Evolutionary conservation across 1,140 invertebrate genomes (phyloP).

Genomic region (Pristionchus pacificus): DNA sequence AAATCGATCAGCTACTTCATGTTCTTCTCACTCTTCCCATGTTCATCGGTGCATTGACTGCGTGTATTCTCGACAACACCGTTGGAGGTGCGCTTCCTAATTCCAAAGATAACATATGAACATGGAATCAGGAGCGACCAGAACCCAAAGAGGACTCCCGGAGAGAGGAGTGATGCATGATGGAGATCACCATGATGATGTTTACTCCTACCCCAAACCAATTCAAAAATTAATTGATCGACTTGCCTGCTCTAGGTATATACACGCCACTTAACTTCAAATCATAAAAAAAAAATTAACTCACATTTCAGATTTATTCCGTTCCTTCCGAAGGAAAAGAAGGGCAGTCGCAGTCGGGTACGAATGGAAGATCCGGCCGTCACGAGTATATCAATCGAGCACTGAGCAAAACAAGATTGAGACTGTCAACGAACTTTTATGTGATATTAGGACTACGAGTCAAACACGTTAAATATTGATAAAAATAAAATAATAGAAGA

Average conservation of each 20-base stretch:
- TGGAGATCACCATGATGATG: constrained; percentile 36
- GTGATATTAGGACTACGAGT: too few species aligned
- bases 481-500: too few species aligned
- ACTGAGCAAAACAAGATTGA: too few species aligned
- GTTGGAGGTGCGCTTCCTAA: constrained; percentile 51
- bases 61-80: constrained; percentile 60
- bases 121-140: constrained; percentile 44
- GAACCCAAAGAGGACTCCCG: constrained; percentile 47
- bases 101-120: constrained; percentile 5
- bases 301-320: constrained; percentile 36
- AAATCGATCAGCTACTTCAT: constrained; percentile 32
- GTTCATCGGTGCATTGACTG: constrained; percentile 58
- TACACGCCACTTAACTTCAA: background rate
- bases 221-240: constrained; percentile 19
- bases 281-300: constrained; percentile 13
- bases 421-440: background rate
- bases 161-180: constrained; percentile 45
- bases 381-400: background rate
- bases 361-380: constrained; percentile 8
- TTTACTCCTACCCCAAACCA: constrained; percentile 41
- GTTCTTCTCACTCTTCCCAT: constrained; percentile 53
- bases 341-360: constrained; percentile 9
- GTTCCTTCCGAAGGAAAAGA: constrained; percentile 40
- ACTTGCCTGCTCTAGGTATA: background rate
- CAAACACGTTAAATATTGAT: too few species aligned